These are phyloP conservation scores for Tetrapedia diversipes DNA, from an alignment of 2,888 invertebrate genomes.

Conservation along the genomic window DNA sequence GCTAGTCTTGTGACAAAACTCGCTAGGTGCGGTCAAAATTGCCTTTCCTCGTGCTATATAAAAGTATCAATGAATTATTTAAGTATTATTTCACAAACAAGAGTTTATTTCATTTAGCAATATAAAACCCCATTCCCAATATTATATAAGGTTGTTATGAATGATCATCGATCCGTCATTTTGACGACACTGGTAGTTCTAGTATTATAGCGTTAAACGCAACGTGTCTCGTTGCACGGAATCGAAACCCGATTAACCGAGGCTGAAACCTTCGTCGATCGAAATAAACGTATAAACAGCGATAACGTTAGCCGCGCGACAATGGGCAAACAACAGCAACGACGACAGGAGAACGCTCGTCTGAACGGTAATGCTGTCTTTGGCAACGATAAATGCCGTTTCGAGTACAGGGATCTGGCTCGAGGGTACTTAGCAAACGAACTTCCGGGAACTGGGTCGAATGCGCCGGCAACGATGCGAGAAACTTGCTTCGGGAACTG, in stretches of 20 bases:
- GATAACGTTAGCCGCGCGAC: not conserved
- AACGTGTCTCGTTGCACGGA: not conserved
- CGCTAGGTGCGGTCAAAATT: no score
- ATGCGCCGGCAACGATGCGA: conserved; percentile 3
- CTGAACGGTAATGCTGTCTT: conserved; percentile 9
- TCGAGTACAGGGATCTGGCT: not conserved
- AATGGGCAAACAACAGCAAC: conserved; percentile 23
- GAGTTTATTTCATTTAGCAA: no score
- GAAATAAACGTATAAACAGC: not conserved
- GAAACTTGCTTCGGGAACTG: not conserved
- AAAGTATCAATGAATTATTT: no score
- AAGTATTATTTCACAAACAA: no score
- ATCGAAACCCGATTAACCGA: conserved; percentile 7
- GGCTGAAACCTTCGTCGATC: conserved; percentile 8
- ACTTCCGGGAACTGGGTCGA: conserved; percentile 21
- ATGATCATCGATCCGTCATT: no score
- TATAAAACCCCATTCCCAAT: no score
- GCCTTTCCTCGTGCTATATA: no score
- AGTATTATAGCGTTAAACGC: no score
- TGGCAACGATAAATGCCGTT: conserved; percentile 26
- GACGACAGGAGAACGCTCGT: conserved; percentile 24
- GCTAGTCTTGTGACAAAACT: no score
- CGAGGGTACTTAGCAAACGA: conserved; percentile 3
- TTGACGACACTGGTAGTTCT: no score
- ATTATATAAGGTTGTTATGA: no score